Base-by-base conservation (phyloP, 2,888 invertebrate genomes). In the Euphydryas editha region DNA sequence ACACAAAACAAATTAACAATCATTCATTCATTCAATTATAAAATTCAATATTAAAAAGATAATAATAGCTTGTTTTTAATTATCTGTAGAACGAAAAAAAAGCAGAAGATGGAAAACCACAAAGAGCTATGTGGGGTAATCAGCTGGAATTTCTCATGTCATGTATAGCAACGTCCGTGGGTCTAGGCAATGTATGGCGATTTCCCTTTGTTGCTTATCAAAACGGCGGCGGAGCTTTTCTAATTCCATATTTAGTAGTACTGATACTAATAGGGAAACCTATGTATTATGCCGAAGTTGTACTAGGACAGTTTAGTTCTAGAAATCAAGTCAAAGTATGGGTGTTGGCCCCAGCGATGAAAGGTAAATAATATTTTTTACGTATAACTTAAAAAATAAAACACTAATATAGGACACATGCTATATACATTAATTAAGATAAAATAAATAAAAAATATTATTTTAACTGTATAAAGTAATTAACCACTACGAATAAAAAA, bases 221-320 rank as follows among this genome's bases (percentile, higher is more conserved):
- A 77, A 96, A 96, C 77, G 96, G 96, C 1, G 96, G 96, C 1
- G 95, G 95, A 13, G 96, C 96, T 8, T 96, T 96, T 78, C 93
- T 96, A 0, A 95, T 96, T 67, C 96, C 96, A 0, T 96, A 96
- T 81, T 92, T 96, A 44, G 93, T 96, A 44, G 95, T 96, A 2
- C 86, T 96, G 20, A 81, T 95, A 46, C 78, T 96, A 54, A 95
- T 96, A 70, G 96, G 96, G 62, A 95, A 96, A 75, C 96, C 97
- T 0, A 94, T 98, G 90, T 97, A 78, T 95, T 97, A 96, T 78
- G 87, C 98, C 80, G 98, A 98, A 88, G 95, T 96, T 84, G 93
- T 95, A 0, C 87, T 98, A 8, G 98, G 98, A 5, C 98, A 98
- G 84, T 98, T 97, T 80, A 95, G 95, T 62, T 96, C 95, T 73